These are phyloP conservation scores for Lordiphosa stackelbergi DNA, from an alignment of 1,140 invertebrate genomes.

Conservation along the genomic window DNA sequence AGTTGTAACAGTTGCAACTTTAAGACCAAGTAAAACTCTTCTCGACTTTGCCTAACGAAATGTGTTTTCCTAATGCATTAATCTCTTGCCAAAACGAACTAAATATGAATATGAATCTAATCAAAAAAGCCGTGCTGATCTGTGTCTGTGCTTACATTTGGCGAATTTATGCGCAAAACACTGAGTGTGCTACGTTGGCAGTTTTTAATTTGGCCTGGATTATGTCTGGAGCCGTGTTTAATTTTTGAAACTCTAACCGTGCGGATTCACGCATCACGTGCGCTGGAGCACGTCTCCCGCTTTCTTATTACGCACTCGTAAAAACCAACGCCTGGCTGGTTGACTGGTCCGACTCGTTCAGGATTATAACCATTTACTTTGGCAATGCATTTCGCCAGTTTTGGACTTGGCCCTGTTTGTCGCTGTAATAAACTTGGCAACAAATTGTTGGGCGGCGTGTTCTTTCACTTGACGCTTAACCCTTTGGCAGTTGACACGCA, in stretches of 20 bases:
- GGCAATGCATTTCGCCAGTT: slow-evolving; percentile 46
- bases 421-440: slow-evolving; percentile 70
- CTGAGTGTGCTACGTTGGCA: slow-evolving; percentile 17
- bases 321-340: slow-evolving; percentile 58
- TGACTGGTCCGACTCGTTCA: slow-evolving; percentile 42
- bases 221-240: slow-evolving; percentile 51
- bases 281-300: slow-evolving; percentile 52
- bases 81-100: too few relatives aligned
- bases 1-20: too few relatives aligned
- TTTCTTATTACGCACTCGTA: slow-evolving; percentile 73
- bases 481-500: slow-evolving; percentile 65
- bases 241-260: slow-evolving; percentile 40
- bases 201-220: slow-evolving; percentile 66
- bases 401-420: slow-evolving; percentile 49
- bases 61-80: too few relatives aligned
- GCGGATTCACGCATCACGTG: slow-evolving; percentile 42
- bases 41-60: too few relatives aligned
- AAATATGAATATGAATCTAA: too few relatives aligned
- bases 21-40: too few relatives aligned
- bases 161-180: too few relatives aligned
- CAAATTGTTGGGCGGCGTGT: slow-evolving; percentile 52
- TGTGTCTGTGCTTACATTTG: too few relatives aligned
- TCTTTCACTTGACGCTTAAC: slow-evolving; percentile 45
- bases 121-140: too few relatives aligned
- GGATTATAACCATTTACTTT: slow-evolving; percentile 72